Percentiles rank a stretch among this genome's conserved stretches.
Conservation (phyloP, 2,888 invertebrate genomes). For the Chromoteleia sp. region DNA sequence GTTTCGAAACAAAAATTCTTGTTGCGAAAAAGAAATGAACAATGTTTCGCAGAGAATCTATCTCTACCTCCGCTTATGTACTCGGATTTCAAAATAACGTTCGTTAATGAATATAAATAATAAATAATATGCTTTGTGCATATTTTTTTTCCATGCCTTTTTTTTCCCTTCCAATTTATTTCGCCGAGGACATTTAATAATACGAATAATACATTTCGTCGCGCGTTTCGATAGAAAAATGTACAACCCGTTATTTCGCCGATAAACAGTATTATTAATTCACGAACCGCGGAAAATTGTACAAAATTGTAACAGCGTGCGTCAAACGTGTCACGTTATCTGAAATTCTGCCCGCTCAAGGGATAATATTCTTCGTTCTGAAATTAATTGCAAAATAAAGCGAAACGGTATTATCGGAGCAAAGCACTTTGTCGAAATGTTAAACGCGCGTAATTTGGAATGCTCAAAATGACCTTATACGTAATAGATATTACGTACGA, state of each 20-base stretch:
- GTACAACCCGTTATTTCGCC: neutral
- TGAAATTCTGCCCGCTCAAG: too few species aligned
- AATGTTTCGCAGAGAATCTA: constrained; percentile 7
- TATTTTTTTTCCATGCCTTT: too few species aligned
- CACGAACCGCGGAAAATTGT: neutral
- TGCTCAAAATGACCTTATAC: constrained; percentile 37
- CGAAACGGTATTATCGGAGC: constrained; percentile 16
- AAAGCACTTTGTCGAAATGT: constrained; percentile 28
- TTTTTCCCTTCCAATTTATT: too few species aligned
- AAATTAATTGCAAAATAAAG: constrained; percentile 27
- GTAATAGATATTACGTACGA: constrained; percentile 36
- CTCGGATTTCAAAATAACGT: too few species aligned
- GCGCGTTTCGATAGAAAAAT: too few species aligned
- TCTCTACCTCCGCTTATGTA: too few species aligned
- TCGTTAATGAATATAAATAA: too few species aligned
- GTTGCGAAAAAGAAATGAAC: constrained; percentile 21
- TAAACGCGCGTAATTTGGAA: constrained; percentile 22
- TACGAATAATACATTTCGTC: too few species aligned
- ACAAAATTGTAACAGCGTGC: neutral
- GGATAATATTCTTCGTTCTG: too few species aligned
- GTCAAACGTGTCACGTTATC: too few species aligned
- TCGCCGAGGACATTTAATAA: too few species aligned
- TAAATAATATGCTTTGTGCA: too few species aligned
- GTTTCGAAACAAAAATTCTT: constrained; percentile 35
- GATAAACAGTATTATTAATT: neutral